Evolutionary conservation across 2,888 invertebrate genomes (phyloP).

Genomic region (Mallateleia sp.): DNA sequence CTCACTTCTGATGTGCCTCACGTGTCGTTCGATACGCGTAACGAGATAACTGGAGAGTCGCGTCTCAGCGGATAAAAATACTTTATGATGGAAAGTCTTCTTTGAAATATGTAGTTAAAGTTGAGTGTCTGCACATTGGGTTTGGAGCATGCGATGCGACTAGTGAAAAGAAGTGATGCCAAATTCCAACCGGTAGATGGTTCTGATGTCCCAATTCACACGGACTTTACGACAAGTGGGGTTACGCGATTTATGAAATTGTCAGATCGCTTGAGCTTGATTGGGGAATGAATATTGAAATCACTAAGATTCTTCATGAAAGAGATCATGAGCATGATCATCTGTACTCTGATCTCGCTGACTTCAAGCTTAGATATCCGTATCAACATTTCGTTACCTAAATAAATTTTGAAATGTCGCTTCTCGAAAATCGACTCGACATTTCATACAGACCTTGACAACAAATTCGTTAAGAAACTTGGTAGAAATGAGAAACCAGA

Average conservation of each 20-base stretch:
- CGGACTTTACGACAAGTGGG: not conserved
- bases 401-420: too few species aligned
- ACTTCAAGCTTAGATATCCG: too few species aligned
- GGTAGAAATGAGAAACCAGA: not conserved
- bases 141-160: conserved; percentile 15
- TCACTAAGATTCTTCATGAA: too few species aligned
- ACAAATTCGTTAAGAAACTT: not conserved
- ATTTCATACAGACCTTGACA: too few species aligned
- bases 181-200: conserved; percentile 26
- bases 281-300: not conserved
- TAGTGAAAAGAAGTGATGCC: conserved; percentile 24
- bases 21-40: conserved; percentile 53
- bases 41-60: conserved; percentile 52
- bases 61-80: conserved; percentile 36
- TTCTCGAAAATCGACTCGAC: too few species aligned
- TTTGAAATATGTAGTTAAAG: conserved; percentile 44
- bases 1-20: conserved; percentile 48
- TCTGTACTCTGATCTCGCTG: too few species aligned
- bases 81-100: conserved; percentile 67
- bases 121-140: conserved; percentile 7
- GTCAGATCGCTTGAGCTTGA: not conserved
- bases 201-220: conserved; percentile 34
- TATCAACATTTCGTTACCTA: too few species aligned
- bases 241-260: not conserved
- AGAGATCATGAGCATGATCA: too few species aligned